These are phyloP conservation scores for Takifugu flavidus DNA, from an alignment of 2,113 vertebrate species.

Conservation along the genomic window DNA sequence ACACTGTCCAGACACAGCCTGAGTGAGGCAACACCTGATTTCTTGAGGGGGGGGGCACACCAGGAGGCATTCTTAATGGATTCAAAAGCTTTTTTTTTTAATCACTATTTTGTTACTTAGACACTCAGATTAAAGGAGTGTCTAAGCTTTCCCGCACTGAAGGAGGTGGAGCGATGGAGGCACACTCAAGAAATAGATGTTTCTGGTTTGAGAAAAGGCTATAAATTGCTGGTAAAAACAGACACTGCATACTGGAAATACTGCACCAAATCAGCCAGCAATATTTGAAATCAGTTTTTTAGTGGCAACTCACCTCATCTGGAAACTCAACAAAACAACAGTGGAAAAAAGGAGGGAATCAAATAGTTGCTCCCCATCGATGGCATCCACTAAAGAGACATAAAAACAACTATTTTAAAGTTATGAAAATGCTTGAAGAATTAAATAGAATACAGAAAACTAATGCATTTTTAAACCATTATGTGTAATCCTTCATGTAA, in stretches of 20 bases:
- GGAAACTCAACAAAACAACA: no score
- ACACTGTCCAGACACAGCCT: constrained; percentile 76
- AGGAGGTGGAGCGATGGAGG: constrained; percentile 24
- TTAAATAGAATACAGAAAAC: no score
- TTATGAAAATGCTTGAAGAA: constrained; percentile 3
- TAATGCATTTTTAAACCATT: constrained; percentile 77
- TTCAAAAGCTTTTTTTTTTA: constrained; percentile 78
- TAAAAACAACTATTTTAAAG: neutral
- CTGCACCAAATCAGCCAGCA: neutral
- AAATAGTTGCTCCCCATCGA: neutral
- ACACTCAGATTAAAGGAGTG: constrained; percentile 27
- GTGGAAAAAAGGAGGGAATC: neutral
- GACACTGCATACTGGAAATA: neutral
- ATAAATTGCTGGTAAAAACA: neutral
- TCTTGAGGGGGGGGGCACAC: constrained; percentile 27
- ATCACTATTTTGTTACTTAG: constrained; percentile 70
- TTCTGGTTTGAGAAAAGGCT: neutral
- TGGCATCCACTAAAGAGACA: neutral
- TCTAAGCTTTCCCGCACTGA: constrained; percentile 45
- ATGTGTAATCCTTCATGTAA: constrained; percentile 97
- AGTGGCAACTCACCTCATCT: no score
- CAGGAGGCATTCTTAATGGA: constrained; percentile 64
- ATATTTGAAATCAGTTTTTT: no score
- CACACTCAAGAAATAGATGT: neutral
- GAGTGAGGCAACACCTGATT: constrained; percentile 63